Evolutionary conservation across 1,140 invertebrate genomes (phyloP).

Genomic region (Camponotus pennsylvanicus): DNA sequence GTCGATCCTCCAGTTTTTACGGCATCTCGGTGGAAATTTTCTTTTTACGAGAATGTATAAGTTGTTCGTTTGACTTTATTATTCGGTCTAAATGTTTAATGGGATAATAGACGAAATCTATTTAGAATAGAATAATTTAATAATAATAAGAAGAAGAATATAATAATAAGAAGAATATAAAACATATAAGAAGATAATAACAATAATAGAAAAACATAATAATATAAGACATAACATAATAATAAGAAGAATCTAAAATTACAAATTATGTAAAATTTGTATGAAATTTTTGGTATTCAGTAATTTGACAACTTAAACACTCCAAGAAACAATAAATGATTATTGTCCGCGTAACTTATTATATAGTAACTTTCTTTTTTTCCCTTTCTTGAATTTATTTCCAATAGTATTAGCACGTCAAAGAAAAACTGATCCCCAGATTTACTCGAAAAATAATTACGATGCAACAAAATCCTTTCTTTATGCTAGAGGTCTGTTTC

Average conservation of each 20-base stretch:
- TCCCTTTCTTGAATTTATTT: slow-evolving; percentile 1
- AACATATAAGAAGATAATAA: background rate
- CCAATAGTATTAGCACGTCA: background rate
- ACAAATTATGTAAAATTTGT: background rate
- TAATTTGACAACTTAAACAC: slow-evolving; percentile 7
- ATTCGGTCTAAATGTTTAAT: background rate
- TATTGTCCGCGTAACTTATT: background rate
- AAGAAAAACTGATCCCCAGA: slow-evolving; percentile 2
- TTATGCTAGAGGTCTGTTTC: background rate
- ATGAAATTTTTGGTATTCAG: background rate
- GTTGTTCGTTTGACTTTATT: background rate
- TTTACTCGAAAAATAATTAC: slow-evolving; percentile 66
- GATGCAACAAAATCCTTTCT: background rate
- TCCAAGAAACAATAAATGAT: background rate
- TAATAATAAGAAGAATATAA: background rate
- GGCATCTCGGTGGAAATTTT: background rate
- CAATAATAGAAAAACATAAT: background rate
- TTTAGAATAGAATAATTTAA: background rate
- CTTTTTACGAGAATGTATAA: background rate
- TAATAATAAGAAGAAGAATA: background rate
- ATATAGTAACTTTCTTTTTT: background rate
- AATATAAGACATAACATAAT: background rate
- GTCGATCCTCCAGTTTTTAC: background rate
- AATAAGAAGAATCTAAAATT: background rate
- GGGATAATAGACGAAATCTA: background rate